Conservation (phyloP, 2,888 invertebrate species). For the Gortyna flavago region DNA sequence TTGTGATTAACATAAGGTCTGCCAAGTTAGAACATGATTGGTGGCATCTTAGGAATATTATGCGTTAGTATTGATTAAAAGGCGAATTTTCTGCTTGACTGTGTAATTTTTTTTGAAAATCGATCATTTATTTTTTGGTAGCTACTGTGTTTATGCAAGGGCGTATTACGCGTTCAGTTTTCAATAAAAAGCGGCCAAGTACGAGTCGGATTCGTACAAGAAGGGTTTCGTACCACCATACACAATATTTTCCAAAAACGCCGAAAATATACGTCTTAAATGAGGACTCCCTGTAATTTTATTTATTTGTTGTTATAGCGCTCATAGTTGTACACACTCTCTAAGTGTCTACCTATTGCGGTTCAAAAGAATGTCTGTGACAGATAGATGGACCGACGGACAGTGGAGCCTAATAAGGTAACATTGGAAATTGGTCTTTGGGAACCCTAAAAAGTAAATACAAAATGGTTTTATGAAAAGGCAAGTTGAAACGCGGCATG, state of each 20-base stretch:
- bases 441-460: neutral
- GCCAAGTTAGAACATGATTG: conserved; percentile 40
- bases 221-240: neutral
- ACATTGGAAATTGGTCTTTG: neutral
- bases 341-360: neutral
- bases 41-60: conserved; percentile 31
- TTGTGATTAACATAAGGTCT: conserved; percentile 49
- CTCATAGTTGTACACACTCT: neutral
- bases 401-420: neutral
- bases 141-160: neutral
- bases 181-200: neutral
- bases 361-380: neutral
- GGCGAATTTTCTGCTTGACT: conserved; percentile 45
- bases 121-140: neutral
- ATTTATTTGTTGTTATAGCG: neutral
- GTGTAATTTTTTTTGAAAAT: neutral
- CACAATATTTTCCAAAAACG: neutral
- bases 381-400: neutral
- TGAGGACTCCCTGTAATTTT: too few relatives aligned
- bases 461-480: conserved; percentile 7
- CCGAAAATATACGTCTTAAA: too few relatives aligned
- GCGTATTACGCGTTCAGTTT: neutral
- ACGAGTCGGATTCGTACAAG: neutral
- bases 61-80: conserved; percentile 36
- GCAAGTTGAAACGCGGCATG: conserved; percentile 37